Conservation (phyloP, 2,797 vertebrate species). For the Psittacula echo region DNA sequence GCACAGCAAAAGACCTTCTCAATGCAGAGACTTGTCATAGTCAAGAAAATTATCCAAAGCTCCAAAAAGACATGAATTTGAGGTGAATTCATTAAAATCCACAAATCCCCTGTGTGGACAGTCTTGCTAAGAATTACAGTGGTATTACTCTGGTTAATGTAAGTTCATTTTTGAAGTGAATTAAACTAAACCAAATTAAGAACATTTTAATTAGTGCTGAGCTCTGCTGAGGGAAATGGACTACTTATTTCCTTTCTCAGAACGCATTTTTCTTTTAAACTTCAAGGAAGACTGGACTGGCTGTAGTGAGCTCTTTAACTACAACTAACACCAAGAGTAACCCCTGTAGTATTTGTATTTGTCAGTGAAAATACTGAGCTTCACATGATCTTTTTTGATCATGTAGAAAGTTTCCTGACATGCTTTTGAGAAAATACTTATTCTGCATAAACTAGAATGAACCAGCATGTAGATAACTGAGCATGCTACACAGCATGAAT, state of each 20-base stretch:
- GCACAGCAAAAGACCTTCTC: not conserved
- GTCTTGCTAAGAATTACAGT: not conserved
- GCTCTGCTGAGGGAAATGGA: not conserved
- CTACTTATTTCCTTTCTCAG: not conserved
- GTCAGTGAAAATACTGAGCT: not conserved
- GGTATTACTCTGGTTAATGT: not conserved
- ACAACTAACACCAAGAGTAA: not conserved
- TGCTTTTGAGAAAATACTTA: not conserved
- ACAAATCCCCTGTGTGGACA: not conserved
- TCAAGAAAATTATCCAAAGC: not conserved
- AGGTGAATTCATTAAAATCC: conserved; percentile 35
- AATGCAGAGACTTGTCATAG: not conserved
- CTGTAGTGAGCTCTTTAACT: not conserved
- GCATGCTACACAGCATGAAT: not conserved
- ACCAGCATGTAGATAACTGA: not conserved
- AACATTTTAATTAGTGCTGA: conserved; percentile 33
- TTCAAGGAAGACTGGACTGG: not conserved
- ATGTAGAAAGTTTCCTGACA: not conserved
- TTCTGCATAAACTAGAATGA: conserved; percentile 2
- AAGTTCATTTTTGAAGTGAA: conserved; percentile 27
- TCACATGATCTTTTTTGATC: not conserved
- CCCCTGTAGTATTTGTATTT: not conserved
- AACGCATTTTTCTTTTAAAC: not conserved
- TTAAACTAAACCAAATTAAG: conserved; percentile 25
- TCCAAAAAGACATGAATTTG: not conserved